Base-by-base conservation (phyloP, 1,140 invertebrate genomes). In the Eurosta solidaginis region DNA sequence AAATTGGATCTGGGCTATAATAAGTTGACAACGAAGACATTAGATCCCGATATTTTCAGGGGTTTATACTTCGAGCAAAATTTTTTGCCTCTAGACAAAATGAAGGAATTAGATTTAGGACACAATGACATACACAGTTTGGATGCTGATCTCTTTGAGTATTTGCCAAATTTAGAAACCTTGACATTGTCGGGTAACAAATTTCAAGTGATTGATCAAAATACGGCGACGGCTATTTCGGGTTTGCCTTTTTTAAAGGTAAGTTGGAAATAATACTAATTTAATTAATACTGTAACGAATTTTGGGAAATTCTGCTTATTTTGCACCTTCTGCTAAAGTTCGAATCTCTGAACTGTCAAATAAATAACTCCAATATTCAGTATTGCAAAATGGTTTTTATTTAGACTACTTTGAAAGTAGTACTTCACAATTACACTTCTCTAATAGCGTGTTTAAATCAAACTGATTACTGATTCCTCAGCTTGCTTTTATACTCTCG, bases 1-100 rank as follows among this genome's bases (percentile, higher is more conserved):
- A 89, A 89, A 47, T 83, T 95, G 10, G 92, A 94, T 85, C 83
- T 95, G 73, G 93, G 93, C 79, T 84, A 92, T 78, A 95, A 95
- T 83, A 87, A 90, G 29, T 83, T 95, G 6, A 91, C 89, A 0
- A 82, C 89, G 0, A 90, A 89, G 12, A 87, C 82, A 9, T 85
- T 95, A 1, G 85, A 82, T 54, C 92, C 92, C 0, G 87, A 92
- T 74, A 89, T 91, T 25, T 94, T 95, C 81, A 89, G 91, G 89
- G 93, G 94, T 88, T 86, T 80, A 0, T 93, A 90, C 81, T 84
- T 89, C 0, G 81, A 87, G 0, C 87, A 90, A 6, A 88, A 89
- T 73, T 93, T 91, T 82, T 88, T 91, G 76, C 92, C 94, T 0
- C 81, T 95, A 9, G 81, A 82, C 10, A 89, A 91, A 1, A 85